A percentile compares a stretch with the other conserved stretches of the same genome.
Conservation (phyloP, 2,113 vertebrate species). For the Ptilorrhoa leucosticta region DNA sequence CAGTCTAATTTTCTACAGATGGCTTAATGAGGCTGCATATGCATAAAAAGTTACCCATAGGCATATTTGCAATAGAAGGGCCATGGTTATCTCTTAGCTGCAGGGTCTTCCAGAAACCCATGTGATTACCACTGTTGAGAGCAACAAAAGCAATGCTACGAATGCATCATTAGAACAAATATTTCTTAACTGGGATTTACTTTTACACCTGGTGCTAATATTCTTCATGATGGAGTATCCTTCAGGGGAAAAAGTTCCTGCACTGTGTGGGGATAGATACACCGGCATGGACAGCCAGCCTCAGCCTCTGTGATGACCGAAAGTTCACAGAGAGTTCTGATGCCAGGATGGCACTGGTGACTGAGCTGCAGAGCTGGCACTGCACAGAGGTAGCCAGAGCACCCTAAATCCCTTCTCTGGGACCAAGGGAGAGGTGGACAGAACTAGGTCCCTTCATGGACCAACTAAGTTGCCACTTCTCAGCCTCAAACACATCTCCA, state of each 20-base stretch:
- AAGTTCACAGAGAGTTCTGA: not conserved
- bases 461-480: not conserved
- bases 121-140: not conserved
- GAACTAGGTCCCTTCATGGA: not conserved
- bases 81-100: constrained; percentile 21
- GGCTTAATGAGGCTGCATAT: constrained; percentile 23
- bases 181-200: not conserved
- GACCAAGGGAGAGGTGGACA: not conserved
- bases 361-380: not conserved
- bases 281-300: not conserved
- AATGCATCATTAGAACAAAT: not conserved
- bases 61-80: not conserved
- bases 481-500: not conserved
- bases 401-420: not conserved
- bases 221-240: not conserved
- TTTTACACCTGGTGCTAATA: not conserved
- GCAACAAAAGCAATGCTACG: not conserved
- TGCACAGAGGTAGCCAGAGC: not conserved
- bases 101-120: constrained; percentile 1
- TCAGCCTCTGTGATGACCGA: not conserved
- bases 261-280: not conserved
- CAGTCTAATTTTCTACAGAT: constrained; percentile 48
- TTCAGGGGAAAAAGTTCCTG: not conserved
- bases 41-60: constrained; percentile 7
- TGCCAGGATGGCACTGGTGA: not conserved